These are phyloP conservation scores for Neoseiulus cucumeris DNA, from an alignment of 1,140 invertebrate species.

Conservation along the genomic window DNA sequence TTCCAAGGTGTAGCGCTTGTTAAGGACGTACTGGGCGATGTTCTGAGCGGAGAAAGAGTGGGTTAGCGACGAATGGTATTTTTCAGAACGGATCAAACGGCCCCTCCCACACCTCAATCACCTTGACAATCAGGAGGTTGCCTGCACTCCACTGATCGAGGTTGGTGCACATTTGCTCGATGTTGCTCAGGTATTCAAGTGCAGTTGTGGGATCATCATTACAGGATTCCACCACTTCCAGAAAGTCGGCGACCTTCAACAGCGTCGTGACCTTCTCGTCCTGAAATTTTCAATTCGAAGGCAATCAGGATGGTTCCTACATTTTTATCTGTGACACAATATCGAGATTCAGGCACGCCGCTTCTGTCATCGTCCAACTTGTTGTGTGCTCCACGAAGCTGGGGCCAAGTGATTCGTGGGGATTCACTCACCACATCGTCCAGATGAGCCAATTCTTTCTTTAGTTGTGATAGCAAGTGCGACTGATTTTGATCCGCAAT, in stretches of 20 bases:
- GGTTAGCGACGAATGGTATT: no score
- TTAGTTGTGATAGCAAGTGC: background rate
- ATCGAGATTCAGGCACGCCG: no score
- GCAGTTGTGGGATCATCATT: background rate
- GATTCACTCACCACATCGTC: background rate
- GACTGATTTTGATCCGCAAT: background rate
- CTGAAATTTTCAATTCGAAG: no score
- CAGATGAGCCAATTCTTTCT: background rate
- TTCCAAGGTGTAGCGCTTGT: slow-evolving; percentile 6
- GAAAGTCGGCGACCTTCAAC: background rate
- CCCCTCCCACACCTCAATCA: background rate
- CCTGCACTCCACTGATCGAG: background rate
- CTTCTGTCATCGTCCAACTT: no score
- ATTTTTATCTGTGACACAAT: no score
- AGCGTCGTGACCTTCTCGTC: background rate
- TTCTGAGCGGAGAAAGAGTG: background rate
- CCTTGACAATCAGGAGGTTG: background rate
- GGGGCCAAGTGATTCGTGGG: no score
- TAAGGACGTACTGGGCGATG: background rate
- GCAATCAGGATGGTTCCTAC: no score
- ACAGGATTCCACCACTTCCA: background rate
- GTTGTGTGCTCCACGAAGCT: no score
- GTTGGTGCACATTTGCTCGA: background rate
- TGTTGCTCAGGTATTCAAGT: background rate
- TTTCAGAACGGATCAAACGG: no score